Evolutionary conservation across 2,888 invertebrate genomes (phyloP), one percentile per base, ranked within the genome.

Genomic region (Acleris emargana): DNA sequence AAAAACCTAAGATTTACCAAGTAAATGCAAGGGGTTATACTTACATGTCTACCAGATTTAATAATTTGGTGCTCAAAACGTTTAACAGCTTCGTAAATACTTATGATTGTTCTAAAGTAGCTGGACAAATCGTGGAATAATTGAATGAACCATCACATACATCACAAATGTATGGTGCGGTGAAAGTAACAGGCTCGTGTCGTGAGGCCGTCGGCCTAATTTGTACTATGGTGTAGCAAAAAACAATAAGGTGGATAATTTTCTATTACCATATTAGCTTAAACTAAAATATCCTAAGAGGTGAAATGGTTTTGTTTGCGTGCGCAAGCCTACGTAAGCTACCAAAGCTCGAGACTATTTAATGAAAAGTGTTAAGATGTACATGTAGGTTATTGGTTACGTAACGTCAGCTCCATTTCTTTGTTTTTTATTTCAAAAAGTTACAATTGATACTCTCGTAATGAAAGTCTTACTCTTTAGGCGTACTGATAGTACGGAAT

Each of bases 111-210:
- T 13, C 16, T 38, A 53, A 18, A 38, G 32, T 5, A 53, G 28
- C 28, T 11, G 17, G 18, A 51, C 18, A 62, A 51, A 54, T 45
- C 49, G 63, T 59, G 25, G 64, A 58, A 47, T 57, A 68, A 68
- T 38, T 38, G 38, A 53, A 71, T 72, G 72, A 69, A 69, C 67
- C 70, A 61, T n/a, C n/a, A n/a, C n/a, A n/a, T 68, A 68, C 68
- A 68, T 69, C 58, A 71, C 74, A 64, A 72, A 74, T 75, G 74
- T 73, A 68, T 69, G 70, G 70, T 71, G 62, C 68, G 75, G 78
- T 76, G 77, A 79, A 79, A 79, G 78, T 79, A 69, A 69, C 70
- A 68, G 62, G 9, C 69, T 68, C 69, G 64, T 71, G 71, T 68
- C 69, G 64, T 71, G 71, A 68, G 72, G 71, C 72, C 71, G 69